Evolutionary conservation across 1,140 invertebrate species (phyloP), one percentile per base, ranked within the genome.

Genomic region (Octopus sinensis): DNA sequence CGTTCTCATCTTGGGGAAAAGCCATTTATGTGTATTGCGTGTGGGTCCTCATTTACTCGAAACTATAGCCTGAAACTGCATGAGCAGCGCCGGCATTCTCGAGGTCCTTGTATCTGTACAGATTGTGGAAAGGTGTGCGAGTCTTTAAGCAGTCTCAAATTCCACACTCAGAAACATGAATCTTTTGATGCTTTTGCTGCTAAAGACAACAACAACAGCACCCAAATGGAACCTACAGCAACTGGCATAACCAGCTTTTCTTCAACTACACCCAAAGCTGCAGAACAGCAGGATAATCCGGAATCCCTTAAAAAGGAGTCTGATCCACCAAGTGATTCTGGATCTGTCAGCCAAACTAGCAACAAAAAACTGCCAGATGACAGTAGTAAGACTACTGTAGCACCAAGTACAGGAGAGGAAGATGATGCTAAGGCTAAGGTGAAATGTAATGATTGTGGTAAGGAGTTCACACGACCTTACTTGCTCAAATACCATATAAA

Each of bases 131-230:
- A 86, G 78, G 83, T 84, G 17, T 84, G 84, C 43, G 56, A 83
- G 62, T 84, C 85, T 54, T 82, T 88, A 56, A 54, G 76, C 75
- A 83, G 85, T 75, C 82, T 89, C 78, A 85, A 85, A 75, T 80
- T 81, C n/a, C 88, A 89, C 82, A 73, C 88, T 4, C 85, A 85
- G 56, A 83, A 82, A n/a, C 86, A 88, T 82, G 84, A 86, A 96
- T 89, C 94, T 92, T 92, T 94, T 89, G 94, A 95, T 92, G 93
- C 94, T 86, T 92, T 91, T 94, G 84, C 93, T 95, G 89, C 94
- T 93, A 93, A 82, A 94, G 94, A 84, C 95, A 95, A 1, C 94
- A 94, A 90, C 92, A 92, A 88, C 96, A 96, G 87, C 89, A n/a
- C 68, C 17, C 68, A 23, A 13, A 73, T 73, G 68, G 30, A 13